Evolutionary conservation across 2,888 invertebrate species (phyloP).

Genomic region (Cephus nigrinus): DNA sequence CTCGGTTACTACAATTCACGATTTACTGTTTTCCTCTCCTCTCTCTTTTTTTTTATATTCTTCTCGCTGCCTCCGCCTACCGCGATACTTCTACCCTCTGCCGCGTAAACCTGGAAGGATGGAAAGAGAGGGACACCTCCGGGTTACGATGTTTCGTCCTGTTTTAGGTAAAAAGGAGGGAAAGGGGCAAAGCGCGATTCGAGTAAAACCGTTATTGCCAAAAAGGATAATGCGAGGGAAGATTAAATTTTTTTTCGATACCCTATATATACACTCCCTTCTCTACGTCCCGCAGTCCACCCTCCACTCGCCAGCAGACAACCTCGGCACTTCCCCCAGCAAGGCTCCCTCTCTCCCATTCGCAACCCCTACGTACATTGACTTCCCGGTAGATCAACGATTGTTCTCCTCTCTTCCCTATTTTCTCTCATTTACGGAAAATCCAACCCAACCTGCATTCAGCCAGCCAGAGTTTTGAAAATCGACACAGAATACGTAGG

Average conservation of each 20-base stretch:
- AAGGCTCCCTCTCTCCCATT: neutral
- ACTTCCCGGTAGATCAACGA: neutral
- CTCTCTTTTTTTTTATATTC: conserved; percentile 26
- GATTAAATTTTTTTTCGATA: conserved; percentile 51
- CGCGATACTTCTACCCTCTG: neutral
- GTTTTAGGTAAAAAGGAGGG: neutral
- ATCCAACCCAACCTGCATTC: neutral
- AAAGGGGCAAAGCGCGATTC: conserved; percentile 9
- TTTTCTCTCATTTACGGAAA: neutral
- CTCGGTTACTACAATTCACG: conserved; percentile 51
- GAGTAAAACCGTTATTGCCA: conserved; percentile 48
- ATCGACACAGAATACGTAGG: neutral
- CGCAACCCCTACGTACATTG: neutral
- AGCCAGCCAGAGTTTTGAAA: neutral
- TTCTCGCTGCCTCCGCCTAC: conserved; percentile 13
- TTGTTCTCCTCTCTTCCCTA: neutral
- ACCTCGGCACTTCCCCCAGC: neutral
- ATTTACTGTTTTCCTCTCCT: conserved; percentile 50
- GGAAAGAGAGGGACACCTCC: neutral
- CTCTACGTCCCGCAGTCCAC: neutral
- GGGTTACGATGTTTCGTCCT: neutral
- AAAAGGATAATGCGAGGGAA: conserved; percentile 55
- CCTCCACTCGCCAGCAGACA: neutral
- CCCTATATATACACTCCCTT: conserved; percentile 6
- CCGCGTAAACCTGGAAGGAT: neutral